Evolutionary conservation across 1,140 invertebrate species (phyloP).

Genomic region (Drosophila ogumai): DNA sequence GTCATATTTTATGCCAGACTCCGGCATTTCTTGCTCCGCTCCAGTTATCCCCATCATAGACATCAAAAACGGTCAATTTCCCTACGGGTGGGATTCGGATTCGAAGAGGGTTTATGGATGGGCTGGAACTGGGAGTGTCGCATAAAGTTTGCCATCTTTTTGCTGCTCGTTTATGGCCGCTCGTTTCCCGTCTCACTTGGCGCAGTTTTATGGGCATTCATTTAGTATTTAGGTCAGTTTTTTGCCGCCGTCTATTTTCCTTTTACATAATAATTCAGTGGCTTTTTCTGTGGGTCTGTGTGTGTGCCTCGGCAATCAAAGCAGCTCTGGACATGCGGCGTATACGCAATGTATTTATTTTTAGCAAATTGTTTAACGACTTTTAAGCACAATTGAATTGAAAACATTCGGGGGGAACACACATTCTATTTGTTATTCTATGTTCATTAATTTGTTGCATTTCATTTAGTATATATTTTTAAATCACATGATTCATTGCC

Average conservation of each 20-base stretch:
- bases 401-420: background rate
- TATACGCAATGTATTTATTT: slow-evolving; percentile 77
- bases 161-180: slow-evolving; percentile 42
- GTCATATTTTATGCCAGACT: slow-evolving; percentile 40
- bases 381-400: slow-evolving; percentile 49
- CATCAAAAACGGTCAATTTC: slow-evolving; percentile 58
- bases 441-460: slow-evolving; percentile 26
- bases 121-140: slow-evolving; percentile 2
- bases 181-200: slow-evolving; percentile 38
- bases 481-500: slow-evolving; percentile 47
- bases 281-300: slow-evolving; percentile 8
- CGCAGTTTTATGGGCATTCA: slow-evolving; percentile 77
- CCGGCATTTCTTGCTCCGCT: slow-evolving; percentile 15
- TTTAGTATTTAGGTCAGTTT: slow-evolving; percentile 80
- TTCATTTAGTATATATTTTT: slow-evolving; percentile 37
- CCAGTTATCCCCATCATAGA: slow-evolving; percentile 36
- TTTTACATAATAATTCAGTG: slow-evolving; percentile 65
- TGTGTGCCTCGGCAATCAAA: slow-evolving; percentile 39
- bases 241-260: slow-evolving; percentile 35
- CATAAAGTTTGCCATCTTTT: slow-evolving; percentile 47
- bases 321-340: slow-evolving; percentile 44
- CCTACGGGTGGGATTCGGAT: slow-evolving; percentile 18
- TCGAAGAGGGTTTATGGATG: background rate
- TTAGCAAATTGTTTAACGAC: slow-evolving; percentile 81
- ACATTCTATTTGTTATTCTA: slow-evolving; percentile 12